These are phyloP conservation scores for Drosophila stalkeri DNA, from an alignment of 2,888 invertebrate species.

Conservation along the genomic window DNA sequence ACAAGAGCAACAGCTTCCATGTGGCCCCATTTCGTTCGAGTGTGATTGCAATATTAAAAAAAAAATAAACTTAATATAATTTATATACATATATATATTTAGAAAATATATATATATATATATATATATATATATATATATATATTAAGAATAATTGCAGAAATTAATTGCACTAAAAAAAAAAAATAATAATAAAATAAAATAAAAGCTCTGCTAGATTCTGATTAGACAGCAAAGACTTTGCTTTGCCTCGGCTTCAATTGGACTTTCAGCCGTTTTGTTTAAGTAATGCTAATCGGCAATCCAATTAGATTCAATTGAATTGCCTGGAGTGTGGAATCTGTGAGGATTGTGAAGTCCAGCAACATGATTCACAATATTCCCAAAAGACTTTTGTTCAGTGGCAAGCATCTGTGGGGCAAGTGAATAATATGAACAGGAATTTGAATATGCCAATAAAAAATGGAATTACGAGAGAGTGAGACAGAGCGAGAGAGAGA, in stretches of 20 bases:
- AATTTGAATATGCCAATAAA: background rate
- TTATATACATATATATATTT: too few species aligned
- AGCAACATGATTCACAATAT: conserved; percentile 1
- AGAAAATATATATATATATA: background rate
- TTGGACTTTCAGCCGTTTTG: conserved; percentile 4
- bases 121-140: background rate
- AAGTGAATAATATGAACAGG: background rate
- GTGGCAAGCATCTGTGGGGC: background rate
- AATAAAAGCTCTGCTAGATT: background rate
- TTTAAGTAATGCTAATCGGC: background rate
- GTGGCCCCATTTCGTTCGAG: background rate
- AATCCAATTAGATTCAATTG: conserved; percentile 1
- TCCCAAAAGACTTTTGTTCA: background rate
- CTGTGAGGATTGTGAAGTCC: background rate
- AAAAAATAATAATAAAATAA: too few species aligned
- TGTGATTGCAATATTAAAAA: conserved; percentile 6
- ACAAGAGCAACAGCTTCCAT: conserved; percentile 9
- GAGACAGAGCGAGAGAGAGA: background rate
- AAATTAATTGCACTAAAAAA: background rate
- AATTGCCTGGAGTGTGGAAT: background rate
- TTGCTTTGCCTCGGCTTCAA: background rate
- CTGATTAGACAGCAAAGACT: conserved; percentile 1
- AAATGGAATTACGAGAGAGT: background rate
- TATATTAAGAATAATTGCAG: background rate
- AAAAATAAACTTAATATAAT: background rate